These are phyloP conservation scores for Macrosoma leucophasiata DNA, from an alignment of 2,888 invertebrate species.

Conservation along the genomic window DNA sequence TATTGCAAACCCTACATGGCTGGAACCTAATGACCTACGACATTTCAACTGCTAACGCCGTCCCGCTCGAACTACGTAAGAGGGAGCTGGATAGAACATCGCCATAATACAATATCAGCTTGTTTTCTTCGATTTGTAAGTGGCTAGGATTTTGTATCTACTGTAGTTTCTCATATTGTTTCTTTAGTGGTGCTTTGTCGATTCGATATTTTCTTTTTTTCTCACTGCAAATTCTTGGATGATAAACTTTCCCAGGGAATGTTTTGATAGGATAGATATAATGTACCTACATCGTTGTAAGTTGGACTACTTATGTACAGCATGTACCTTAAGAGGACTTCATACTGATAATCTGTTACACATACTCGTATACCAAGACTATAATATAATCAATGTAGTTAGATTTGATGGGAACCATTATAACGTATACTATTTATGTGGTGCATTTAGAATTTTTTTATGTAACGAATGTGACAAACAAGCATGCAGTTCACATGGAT, in stretches of 20 bases:
- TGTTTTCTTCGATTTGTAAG: slow-evolving; percentile 70
- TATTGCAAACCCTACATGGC: slow-evolving; percentile 70
- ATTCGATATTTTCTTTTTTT: slow-evolving; percentile 29
- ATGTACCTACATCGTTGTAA: no score
- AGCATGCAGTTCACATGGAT: no score
- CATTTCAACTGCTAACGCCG: slow-evolving; percentile 63
- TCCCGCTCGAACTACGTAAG: slow-evolving; percentile 42
- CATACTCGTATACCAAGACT: no score
- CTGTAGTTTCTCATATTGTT: slow-evolving; percentile 61
- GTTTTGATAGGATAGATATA: slow-evolving; percentile 3
- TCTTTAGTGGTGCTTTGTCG: slow-evolving; percentile 39
- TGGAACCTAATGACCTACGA: slow-evolving; percentile 73
- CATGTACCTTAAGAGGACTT: no score
- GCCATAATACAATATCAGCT: slow-evolving; percentile 67
- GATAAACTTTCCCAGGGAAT: slow-evolving; percentile 16
- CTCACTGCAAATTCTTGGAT: slow-evolving; percentile 20
- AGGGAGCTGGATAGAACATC: slow-evolving; percentile 44
- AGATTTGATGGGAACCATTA: no score
- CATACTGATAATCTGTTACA: no score
- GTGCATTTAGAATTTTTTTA: no score
- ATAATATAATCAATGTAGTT: no score
- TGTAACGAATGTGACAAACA: no score
- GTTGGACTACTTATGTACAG: no score
- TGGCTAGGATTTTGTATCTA: slow-evolving; percentile 54
- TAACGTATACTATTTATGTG: no score